Conservation (phyloP, 1,140 invertebrate species). For the Matsumurasca onukii region DNA sequence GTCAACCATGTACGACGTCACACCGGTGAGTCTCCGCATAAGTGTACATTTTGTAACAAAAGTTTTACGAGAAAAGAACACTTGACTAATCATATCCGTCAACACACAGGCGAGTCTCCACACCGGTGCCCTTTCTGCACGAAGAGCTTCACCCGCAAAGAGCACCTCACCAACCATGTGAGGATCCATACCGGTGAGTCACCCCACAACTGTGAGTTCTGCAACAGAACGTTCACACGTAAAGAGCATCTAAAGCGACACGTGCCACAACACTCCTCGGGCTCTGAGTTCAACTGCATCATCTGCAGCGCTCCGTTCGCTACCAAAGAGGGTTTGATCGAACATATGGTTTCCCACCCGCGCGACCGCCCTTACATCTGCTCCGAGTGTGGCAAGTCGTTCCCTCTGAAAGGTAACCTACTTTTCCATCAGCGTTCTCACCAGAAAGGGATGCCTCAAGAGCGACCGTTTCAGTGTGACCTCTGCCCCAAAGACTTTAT, state of each 20-base stretch:
- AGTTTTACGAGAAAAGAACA: constrained; percentile 66
- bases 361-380: constrained; percentile 61
- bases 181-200: constrained; percentile 75
- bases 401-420: constrained; percentile 45
- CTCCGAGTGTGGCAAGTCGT: constrained; percentile 44
- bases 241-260: constrained; percentile 82
- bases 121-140: constrained; percentile 64
- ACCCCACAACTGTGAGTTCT: constrained; percentile 78
- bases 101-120: constrained; percentile 72
- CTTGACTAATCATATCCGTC: constrained; percentile 62
- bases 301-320: constrained; percentile 86
- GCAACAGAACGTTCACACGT: constrained; percentile 77
- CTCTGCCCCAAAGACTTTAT: constrained; percentile 96
- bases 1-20: constrained; percentile 73
- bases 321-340: constrained; percentile 81
- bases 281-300: constrained; percentile 81
- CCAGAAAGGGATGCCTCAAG: constrained; percentile 78
- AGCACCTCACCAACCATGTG: constrained; percentile 89
- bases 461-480: constrained; percentile 92
- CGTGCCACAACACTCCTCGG: constrained; percentile 86
- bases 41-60: constrained; percentile 60
- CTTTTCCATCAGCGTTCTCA: constrained; percentile 87
- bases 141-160: constrained; percentile 83
- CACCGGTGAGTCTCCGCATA: constrained; percentile 63
- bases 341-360: constrained; percentile 78